Conservation (phyloP, 2,888 invertebrate species). For the Apantesis nais region DNA sequence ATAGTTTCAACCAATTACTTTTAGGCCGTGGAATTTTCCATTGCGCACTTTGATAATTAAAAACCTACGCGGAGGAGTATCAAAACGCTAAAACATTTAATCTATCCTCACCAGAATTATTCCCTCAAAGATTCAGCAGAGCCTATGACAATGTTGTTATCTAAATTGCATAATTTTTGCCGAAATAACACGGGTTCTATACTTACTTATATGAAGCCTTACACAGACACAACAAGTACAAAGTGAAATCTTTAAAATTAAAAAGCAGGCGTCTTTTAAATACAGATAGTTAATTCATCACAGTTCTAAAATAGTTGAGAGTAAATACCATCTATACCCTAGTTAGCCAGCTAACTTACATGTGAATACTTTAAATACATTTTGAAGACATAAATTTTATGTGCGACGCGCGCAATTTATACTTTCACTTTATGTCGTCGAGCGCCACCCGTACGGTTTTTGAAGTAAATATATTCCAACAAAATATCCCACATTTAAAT, state of each 20-base stretch:
- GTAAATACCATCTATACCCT: background rate
- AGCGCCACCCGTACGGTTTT: background rate
- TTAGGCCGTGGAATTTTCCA: background rate
- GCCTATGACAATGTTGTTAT: background rate
- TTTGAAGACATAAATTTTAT: background rate
- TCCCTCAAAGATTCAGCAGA: background rate
- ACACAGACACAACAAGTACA: background rate
- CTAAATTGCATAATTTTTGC: background rate
- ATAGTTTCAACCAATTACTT: background rate
- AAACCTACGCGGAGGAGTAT: background rate
- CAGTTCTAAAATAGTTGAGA: background rate
- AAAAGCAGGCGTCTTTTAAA: background rate
- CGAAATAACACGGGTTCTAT: background rate
- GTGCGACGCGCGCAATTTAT: background rate
- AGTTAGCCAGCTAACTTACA: background rate
- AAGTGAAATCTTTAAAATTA: no score
- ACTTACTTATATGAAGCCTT: background rate
- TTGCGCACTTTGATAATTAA: background rate
- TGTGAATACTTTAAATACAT: background rate
- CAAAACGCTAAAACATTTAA: background rate
- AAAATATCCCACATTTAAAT: background rate
- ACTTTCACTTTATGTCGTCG: background rate
- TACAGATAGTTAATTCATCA: background rate
- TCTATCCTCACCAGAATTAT: background rate
- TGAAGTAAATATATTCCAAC: background rate